A percentile compares a stretch with the other conserved stretches of the same genome.
These are phyloP conservation scores for Pachyseris speciosa DNA, from an alignment of 64 coral and sea anemone genomes.

Conservation along the genomic window DNA sequence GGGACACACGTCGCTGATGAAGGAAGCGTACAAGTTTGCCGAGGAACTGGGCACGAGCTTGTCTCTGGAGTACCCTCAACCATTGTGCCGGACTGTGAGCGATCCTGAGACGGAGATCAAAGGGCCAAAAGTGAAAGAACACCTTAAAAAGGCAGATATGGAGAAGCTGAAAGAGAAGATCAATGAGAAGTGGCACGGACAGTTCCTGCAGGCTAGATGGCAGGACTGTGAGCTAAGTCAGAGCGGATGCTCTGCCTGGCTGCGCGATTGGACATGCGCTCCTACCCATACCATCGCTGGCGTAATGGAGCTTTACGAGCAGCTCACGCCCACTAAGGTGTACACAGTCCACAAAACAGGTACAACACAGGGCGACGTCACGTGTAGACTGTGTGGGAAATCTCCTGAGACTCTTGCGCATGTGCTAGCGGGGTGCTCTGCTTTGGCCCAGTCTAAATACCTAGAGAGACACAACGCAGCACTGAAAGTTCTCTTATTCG, in stretches of 20 bases:
- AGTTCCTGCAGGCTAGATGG: background rate
- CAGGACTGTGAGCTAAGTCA: background rate
- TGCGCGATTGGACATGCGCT: too few species aligned
- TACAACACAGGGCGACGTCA: background rate
- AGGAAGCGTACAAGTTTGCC: conserved; percentile 4
- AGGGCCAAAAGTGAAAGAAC: background rate
- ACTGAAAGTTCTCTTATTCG: conserved; percentile 21
- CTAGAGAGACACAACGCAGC: conserved; percentile 15
- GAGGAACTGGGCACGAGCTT: background rate
- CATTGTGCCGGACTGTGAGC: background rate
- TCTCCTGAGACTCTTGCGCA: background rate
- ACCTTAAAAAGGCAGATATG: conserved; percentile 5
- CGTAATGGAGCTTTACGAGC: too few species aligned
- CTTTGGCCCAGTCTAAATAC: conserved; percentile 22
- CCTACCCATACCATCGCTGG: too few species aligned
- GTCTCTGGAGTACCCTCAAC: background rate
- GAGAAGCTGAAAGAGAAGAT: conserved; percentile 47
- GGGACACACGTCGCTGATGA: background rate
- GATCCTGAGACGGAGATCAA: too few species aligned
- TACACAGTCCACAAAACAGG: background rate
- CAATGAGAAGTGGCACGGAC: conserved; percentile 24
- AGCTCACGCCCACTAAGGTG: background rate
- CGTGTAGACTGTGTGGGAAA: conserved; percentile 25
- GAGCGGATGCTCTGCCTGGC: background rate
- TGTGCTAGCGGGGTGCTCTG: conserved; percentile 10